phyloP scores from a whole-genome alignment of 2,888 invertebrate genomes.

The Protophormia terraenovae region DNA sequence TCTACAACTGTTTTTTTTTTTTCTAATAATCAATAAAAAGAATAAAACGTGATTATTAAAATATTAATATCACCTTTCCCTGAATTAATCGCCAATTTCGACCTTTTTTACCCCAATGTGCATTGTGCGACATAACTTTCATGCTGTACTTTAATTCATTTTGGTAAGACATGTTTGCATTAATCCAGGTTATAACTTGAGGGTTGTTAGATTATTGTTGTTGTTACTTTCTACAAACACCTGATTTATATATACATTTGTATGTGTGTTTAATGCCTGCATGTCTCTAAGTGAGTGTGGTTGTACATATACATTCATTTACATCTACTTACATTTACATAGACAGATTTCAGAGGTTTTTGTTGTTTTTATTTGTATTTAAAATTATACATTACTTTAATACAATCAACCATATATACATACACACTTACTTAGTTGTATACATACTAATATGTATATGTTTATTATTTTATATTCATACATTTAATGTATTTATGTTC shows the following conservation, averaged over 20 bases:
- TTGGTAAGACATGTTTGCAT: conserved; percentile 16
- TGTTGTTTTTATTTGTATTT: conserved; percentile 5
- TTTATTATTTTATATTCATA: conserved; percentile 41
- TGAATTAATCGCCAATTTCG: too few species aligned
- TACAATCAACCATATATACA: background rate
- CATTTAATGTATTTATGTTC: background rate
- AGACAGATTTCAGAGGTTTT: conserved; percentile 5
- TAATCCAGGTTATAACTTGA: conserved; percentile 43
- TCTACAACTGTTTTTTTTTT: too few species aligned
- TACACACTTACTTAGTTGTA: background rate
- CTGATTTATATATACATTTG: conserved; percentile 33
- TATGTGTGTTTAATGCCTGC: background rate
- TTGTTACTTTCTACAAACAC: conserved; percentile 11
- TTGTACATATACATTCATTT: background rate
- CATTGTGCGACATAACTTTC: background rate
- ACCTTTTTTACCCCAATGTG: background rate
- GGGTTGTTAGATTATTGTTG: conserved; percentile 29
- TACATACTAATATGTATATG: conserved; percentile 11
- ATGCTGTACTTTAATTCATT: background rate
- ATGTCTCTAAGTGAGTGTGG: background rate
- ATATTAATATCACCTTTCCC: too few species aligned
- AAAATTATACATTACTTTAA: conserved; percentile 35
- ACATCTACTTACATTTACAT: conserved; percentile 12
- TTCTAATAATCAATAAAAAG: too few species aligned
- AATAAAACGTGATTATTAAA: too few species aligned